Percentiles rank a stretch among this genome's conserved stretches.
Evolutionary conservation across 2,113 vertebrate species (phyloP).

Genomic region (Tretioscincus oriximinensis): DNA sequence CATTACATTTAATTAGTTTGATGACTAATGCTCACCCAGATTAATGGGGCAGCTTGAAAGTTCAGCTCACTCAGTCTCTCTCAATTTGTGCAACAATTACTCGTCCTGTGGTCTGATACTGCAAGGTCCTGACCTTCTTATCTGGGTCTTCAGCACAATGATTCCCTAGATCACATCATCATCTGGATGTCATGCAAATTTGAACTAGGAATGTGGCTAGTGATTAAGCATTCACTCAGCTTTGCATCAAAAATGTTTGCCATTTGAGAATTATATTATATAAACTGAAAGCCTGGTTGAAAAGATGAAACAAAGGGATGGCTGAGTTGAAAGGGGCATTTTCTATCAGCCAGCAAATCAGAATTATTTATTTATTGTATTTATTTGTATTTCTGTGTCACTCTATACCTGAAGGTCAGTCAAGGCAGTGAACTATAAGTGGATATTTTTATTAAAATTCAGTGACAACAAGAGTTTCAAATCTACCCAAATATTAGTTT

Average conservation of each 20-base stretch:
- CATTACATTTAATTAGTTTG: slow-evolving; percentile 51
- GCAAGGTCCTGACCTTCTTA: slow-evolving; percentile 43
- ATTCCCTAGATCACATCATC: slow-evolving; percentile 18
- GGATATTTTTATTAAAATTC: no score
- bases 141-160: slow-evolving; percentile 18
- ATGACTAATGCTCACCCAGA: slow-evolving; percentile 37
- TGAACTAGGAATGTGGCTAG: neutral
- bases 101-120: slow-evolving; percentile 35
- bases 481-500: no score
- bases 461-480: no score
- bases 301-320: neutral
- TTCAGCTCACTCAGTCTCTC: slow-evolving; percentile 47
- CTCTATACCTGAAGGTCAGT: neutral
- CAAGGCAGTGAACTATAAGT: no score
- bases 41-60: slow-evolving; percentile 31
- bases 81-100: slow-evolving; percentile 39
- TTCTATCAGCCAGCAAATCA: no score
- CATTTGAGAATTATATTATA: neutral
- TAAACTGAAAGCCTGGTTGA: neutral
- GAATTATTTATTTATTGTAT: neutral
- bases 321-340: neutral
- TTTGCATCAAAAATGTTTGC: neutral
- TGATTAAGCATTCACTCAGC: slow-evolving; percentile 5
- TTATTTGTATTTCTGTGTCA: neutral
- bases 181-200: slow-evolving; percentile 7